Evolutionary conservation across 2,888 invertebrate species (phyloP).

Genomic region (Onchidella celtica): DNA sequence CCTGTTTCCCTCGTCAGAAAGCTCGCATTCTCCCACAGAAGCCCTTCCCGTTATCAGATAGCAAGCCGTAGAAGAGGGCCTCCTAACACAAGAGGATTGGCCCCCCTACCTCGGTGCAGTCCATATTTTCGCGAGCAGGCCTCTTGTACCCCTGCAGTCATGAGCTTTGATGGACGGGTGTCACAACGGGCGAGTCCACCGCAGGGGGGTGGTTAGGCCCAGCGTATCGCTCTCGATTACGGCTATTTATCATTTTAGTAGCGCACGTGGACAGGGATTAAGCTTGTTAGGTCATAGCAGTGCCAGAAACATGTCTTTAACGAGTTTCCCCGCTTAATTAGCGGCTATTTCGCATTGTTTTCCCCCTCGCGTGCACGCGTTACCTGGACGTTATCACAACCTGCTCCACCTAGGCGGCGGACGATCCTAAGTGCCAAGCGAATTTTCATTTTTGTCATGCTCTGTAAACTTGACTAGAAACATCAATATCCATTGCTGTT

Average conservation of each 20-base stretch:
- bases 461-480: slow-evolving; percentile 74
- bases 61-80: slow-evolving; percentile 11
- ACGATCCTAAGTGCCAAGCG: slow-evolving; percentile 72
- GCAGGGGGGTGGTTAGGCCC: slow-evolving; percentile 9
- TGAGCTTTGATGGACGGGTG: slow-evolving; percentile 77
- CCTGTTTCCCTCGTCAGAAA: too few relatives aligned
- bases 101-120: slow-evolving; percentile 57
- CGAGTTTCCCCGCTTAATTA: background rate
- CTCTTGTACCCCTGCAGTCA: slow-evolving; percentile 71
- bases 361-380: background rate
- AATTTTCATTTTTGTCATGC: slow-evolving; percentile 77
- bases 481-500: slow-evolving; percentile 75
- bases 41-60: slow-evolving; percentile 48
- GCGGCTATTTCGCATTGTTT: background rate
- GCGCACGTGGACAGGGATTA: background rate
- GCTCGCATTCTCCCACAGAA: slow-evolving; percentile 25
- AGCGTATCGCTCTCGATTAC: background rate
- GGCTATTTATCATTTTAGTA: background rate
- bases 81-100: slow-evolving; percentile 47
- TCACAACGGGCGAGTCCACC: slow-evolving; percentile 72
- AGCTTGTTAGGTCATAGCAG: background rate
- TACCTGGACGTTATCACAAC: slow-evolving; percentile 13
- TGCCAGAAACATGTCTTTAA: background rate
- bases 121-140: slow-evolving; percentile 59
- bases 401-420: slow-evolving; percentile 52